Percentiles rank a stretch among this genome's conserved stretches.
Conservation (phyloP, 2,888 invertebrate species). For the Orthosia gracilis region DNA sequence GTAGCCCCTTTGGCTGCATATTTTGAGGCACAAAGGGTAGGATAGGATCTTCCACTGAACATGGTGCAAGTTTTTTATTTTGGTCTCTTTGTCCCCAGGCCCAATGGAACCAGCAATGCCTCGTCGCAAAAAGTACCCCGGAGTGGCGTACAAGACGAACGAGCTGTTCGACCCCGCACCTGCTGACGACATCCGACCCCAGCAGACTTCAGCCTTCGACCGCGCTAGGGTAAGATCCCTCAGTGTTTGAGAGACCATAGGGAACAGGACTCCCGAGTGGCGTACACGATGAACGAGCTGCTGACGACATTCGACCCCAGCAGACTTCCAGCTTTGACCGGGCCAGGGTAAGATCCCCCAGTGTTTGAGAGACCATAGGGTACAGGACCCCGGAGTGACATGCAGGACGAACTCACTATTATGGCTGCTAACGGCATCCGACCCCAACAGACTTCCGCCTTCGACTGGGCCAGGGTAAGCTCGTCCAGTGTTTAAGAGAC, state of each 20-base stretch:
- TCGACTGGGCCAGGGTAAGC: conserved; percentile 91
- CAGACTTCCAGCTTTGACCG: conserved; percentile 91
- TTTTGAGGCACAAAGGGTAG: no score
- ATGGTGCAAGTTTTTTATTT: background rate
- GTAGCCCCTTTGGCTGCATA: no score
- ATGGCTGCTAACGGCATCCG: conserved; percentile 68
- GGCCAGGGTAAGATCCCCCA: conserved; percentile 91
- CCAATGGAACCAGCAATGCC: conserved; percentile 96
- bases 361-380: no score
- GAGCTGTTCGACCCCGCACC: conserved; percentile 94
- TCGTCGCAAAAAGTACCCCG: conserved; percentile 97
- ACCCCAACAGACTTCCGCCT: conserved; percentile 85
- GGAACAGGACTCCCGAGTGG: no score
- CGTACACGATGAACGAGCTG: no score
- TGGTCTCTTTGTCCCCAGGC: conserved; percentile 70
- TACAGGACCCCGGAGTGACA: no score
- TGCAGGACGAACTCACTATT: conserved; percentile 86
- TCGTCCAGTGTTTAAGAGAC: background rate
- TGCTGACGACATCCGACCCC: conserved; percentile 91
- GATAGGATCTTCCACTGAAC: no score
- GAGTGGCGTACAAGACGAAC: conserved; percentile 96
- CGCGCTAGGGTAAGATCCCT: conserved; percentile 92
- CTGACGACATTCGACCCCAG: conserved; percentile 50
- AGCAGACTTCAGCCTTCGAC: conserved; percentile 90
- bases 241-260: background rate